Evolutionary conservation across 2,113 vertebrate genomes (phyloP), one percentile per base, ranked within the genome.

Genomic region (Stictonetta naevosa): DNA sequence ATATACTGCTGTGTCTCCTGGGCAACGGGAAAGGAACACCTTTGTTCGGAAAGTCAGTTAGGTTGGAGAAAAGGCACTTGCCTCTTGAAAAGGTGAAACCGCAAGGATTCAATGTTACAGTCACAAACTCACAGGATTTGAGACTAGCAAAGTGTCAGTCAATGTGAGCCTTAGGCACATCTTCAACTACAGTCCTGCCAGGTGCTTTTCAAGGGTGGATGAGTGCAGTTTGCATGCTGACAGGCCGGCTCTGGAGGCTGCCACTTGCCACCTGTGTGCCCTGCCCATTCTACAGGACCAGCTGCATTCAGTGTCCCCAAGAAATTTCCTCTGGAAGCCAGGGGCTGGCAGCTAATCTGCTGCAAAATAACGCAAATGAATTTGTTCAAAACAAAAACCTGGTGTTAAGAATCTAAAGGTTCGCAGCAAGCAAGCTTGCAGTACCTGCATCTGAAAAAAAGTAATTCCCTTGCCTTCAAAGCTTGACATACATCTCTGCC

Each of bases 121-220:
- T 58, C 63, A 83, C 40, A 66, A 93, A n/a, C 60, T 34, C 68
- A 28, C 25, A 80, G 72, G 59, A 44, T 77, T 80, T 72, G 88
- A 60, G 53, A 83, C 22, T 25, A 33, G 13, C 62, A 4, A 29
- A 34, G 33, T 8, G 25, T 25, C 40, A 33, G 64, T 16, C 18
- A 38, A 22, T 42, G 38, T 22, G 55, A 81, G 68, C 55, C 50
- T 20, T 20, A 15, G 26, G 16, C 80, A 31, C 11, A 12, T 38
- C 17, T 63, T 38, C 53, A 31, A 6, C 55, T 34, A 5, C 33
- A 1, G 5, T 78, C 20, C 40, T 72, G 29, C 5, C 26, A 42
- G 52, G 20, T 34, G 69, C 46, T 84, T 46, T 52, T 29, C 31
- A 14, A 25, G 33, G 50, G 52, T 40, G 28, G 10, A 7, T 38